Percentiles rank a stretch among this genome's conserved stretches.
Conservation (phyloP, 2,797 vertebrate genomes). For the Iguana delicatissima region DNA sequence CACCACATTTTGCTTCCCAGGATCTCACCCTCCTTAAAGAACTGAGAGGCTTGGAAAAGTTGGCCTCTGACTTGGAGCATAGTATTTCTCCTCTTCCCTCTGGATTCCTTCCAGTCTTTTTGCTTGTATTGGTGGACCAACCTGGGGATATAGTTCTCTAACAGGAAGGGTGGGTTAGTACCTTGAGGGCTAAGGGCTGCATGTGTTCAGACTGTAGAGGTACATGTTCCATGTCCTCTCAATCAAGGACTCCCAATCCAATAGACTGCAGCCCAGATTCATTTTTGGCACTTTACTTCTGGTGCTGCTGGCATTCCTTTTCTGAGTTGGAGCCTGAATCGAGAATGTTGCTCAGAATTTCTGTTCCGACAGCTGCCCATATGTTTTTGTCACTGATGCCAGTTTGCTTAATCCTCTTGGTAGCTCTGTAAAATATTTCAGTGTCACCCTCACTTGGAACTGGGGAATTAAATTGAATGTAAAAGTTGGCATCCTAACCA, state of each 20-base stretch:
- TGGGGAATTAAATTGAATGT: neutral
- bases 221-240: neutral
- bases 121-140: too few relatives aligned
- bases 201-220: neutral
- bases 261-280: neutral
- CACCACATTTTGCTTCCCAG: neutral
- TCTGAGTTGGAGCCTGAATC: neutral
- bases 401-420: neutral
- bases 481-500: too few relatives aligned
- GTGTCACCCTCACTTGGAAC: neutral
- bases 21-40: neutral
- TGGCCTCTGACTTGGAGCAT: neutral
- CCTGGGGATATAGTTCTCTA: too few relatives aligned
- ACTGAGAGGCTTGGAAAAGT: neutral
- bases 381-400: neutral
- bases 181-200: neutral
- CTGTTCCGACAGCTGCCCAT: neutral
- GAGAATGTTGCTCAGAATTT: too few relatives aligned
- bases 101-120: neutral
- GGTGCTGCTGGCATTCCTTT: too few relatives aligned
- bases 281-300: neutral
- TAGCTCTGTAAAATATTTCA: neutral
- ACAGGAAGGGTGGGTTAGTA: neutral
- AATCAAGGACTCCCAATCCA: neutral
- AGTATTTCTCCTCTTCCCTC: neutral